phyloP scores from a whole-genome alignment of 2,888 invertebrate genomes.

The Nesidiocoris tenuis region DNA sequence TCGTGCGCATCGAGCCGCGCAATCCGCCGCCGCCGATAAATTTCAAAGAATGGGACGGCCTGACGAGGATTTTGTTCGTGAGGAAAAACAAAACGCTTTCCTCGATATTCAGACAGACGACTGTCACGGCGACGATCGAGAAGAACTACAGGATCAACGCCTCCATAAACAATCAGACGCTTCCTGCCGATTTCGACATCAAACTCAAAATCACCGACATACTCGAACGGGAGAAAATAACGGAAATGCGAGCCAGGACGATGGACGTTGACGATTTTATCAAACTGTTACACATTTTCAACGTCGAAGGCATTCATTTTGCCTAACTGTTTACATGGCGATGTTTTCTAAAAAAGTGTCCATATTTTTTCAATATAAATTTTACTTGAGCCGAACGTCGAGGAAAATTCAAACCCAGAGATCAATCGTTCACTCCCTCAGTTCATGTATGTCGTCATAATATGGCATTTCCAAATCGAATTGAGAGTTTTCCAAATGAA shows the following conservation, averaged over 20 bases:
- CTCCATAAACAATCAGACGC: conserved; percentile 75
- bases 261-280: conserved; percentile 98
- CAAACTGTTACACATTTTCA: conserved; percentile 77
- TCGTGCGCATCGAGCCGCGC: conserved; percentile 94
- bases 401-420: too few relatives aligned
- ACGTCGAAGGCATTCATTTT: conserved; percentile 91
- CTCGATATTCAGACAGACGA: conserved; percentile 82
- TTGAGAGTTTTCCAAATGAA: too few relatives aligned
- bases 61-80: conserved; percentile 90
- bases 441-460: too few relatives aligned
- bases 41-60: conserved; percentile 97
- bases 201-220: conserved; percentile 76
- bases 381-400: too few relatives aligned
- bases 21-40: conserved; percentile 96
- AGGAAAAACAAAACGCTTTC: conserved; percentile 95
- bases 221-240: conserved; percentile 66
- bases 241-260: conserved; percentile 78
- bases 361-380: too few relatives aligned
- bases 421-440: too few relatives aligned
- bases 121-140: conserved; percentile 79
- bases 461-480: too few relatives aligned
- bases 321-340: too few relatives aligned
- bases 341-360: too few relatives aligned
- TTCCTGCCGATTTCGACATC: conserved; percentile 77
- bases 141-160: conserved; percentile 89